Evolutionary conservation across 2,113 vertebrate species (phyloP), one percentile per base, ranked within the genome.

Genomic region (Takifugu flavidus): DNA sequence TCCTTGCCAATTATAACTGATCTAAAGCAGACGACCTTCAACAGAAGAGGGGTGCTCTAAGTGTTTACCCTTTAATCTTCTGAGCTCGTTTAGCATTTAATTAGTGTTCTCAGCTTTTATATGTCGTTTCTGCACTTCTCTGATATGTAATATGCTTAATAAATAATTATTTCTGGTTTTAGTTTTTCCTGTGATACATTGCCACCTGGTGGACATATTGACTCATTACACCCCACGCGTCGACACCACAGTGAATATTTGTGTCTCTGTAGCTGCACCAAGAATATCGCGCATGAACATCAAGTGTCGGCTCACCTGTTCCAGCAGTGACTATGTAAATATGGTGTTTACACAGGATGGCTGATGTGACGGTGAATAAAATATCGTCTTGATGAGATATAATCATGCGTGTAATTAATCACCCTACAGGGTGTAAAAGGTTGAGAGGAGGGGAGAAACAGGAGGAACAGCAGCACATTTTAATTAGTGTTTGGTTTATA

Each of bases 201-300:
- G 57, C 75, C 4, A 56, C 64, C 78, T 59, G 11, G 56, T 83
- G 86, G 78, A 39, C 6, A 25, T 3, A 43, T 0, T 0, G 0
- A 25, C 6, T 46, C 56, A 82, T 75, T 65, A 64, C 76, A 68
- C 13, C 15, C 11, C 34, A 6, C 5, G 34, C 11, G 7, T 39
- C 34, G 1, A 10, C 2, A 39, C 6, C 29, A n/a, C n/a, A 29
- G 28, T 31, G 29, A 31, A 31, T 31, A n/a, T 4, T 31, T 31
- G 29, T 2, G 29, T 31, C 29, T 31, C 29, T 31, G 29, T 31
- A 31, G 29, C 29, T 31, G 29, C 29, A 31, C 2, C 2, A 31
- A 6, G 29, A 31, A 31, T 31, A 31, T 6, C 29, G 2, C 4
- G 29, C 4, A 31, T 1, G 6, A 31, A 31, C 29, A 31, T 31